These are phyloP conservation scores for Phylloscopus whistleri DNA, from an alignment of 2,113 vertebrate species.

Conservation along the genomic window DNA sequence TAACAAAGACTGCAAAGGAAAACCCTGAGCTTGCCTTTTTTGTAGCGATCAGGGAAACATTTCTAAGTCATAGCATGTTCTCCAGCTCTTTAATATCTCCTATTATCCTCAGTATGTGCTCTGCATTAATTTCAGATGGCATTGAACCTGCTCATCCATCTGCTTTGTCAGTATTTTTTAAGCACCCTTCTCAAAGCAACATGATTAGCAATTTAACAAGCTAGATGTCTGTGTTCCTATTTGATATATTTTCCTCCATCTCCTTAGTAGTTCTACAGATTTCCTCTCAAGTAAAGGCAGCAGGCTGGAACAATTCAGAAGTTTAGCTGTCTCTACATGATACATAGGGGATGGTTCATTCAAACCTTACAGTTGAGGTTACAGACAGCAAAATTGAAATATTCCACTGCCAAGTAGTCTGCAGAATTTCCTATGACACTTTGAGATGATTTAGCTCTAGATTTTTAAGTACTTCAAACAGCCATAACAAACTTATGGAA, in stretches of 20 bases:
- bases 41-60: slow-evolving; percentile 13
- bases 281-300: not conserved
- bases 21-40: not conserved
- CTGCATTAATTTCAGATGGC: slow-evolving; percentile 32
- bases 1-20: not conserved
- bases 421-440: not conserved
- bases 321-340: not conserved
- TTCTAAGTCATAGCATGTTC: slow-evolving; percentile 9
- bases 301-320: not conserved
- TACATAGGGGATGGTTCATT: not conserved
- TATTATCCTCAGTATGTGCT: slow-evolving; percentile 1
- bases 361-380: not conserved
- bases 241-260: not conserved
- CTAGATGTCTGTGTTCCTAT: not conserved
- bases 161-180: slow-evolving; percentile 4
- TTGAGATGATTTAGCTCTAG: not conserved
- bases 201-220: slow-evolving; percentile 14
- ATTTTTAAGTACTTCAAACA: not conserved
- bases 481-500: not conserved
- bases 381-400: not conserved
- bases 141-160: not conserved
- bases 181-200: not conserved
- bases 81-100: not conserved
- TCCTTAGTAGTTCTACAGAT: not conserved
- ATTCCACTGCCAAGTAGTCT: not conserved